These are phyloP conservation scores for Rhynchophorus ferrugineus DNA, from an alignment of 1,140 invertebrate genomes.

Conservation along the genomic window DNA sequence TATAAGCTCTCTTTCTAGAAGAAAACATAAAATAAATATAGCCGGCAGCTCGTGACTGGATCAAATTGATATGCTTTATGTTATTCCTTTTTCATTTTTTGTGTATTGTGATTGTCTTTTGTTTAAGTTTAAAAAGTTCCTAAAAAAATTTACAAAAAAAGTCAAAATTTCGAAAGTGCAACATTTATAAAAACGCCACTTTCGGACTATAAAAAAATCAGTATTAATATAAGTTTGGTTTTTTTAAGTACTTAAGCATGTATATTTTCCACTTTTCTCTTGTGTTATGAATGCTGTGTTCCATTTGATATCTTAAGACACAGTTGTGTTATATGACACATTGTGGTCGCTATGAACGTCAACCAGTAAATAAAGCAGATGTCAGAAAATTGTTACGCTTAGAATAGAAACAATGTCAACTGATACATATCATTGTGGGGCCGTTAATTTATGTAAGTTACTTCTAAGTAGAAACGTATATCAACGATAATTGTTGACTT, in stretches of 20 bases:
- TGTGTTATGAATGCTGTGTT: no score
- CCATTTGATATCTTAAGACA: no score
- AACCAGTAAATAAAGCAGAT: not conserved
- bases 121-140: conserved; percentile 17
- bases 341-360: no score
- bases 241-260: conserved; percentile 5
- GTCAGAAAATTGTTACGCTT: conserved; percentile 8
- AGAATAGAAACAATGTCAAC: conserved; percentile 9
- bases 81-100: conserved; percentile 1
- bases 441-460: conserved; percentile 17
- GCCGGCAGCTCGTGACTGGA: no score
- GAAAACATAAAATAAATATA: no score
- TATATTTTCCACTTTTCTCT: not conserved
- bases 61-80: no score
- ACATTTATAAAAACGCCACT: conserved; percentile 23
- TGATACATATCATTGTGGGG: conserved; percentile 19
- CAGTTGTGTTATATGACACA: no score
- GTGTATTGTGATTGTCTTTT: conserved; percentile 8
- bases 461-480: conserved; percentile 8
- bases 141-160: conserved; percentile 17
- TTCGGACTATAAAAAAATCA: conserved; percentile 8
- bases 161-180: conserved; percentile 12
- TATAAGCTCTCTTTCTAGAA: no score
- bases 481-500: conserved; percentile 5
- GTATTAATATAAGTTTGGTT: not conserved